phyloP scores from a whole-genome alignment of 2,888 invertebrate genomes.

The Rhagium mordax region DNA sequence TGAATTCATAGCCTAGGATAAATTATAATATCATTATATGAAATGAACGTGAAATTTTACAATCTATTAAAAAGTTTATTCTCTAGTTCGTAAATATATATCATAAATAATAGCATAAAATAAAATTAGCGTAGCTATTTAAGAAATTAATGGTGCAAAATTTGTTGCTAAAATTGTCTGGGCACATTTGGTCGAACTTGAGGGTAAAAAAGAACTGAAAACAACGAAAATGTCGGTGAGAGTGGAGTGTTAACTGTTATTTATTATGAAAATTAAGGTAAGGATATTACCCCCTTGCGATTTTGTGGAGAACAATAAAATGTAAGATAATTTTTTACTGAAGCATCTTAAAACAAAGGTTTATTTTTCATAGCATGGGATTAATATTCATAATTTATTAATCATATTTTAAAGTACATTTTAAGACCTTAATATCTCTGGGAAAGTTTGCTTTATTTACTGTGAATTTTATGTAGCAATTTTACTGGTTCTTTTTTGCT shows the following conservation, averaged over 20 bases:
- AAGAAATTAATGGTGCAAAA: conserved; percentile 23
- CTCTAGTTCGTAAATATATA: neutral
- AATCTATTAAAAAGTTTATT: no score
- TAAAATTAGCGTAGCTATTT: conserved; percentile 3
- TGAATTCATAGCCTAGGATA: no score
- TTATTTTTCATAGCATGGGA: conserved; percentile 51
- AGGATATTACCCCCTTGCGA: conserved; percentile 45
- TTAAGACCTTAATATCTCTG: conserved; percentile 45
- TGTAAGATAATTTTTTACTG: conserved; percentile 47
- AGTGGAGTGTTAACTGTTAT: conserved; percentile 38
- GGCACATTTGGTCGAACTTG: conserved; percentile 17
- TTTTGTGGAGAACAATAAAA: conserved; percentile 48
- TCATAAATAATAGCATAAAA: conserved; percentile 9
- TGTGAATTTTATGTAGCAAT: conserved; percentile 44
- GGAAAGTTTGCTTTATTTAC: conserved; percentile 49
- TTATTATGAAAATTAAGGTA: conserved; percentile 47
- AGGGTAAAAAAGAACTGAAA: conserved; percentile 18
- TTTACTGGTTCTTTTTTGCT: conserved; percentile 25
- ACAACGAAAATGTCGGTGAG: conserved; percentile 20
- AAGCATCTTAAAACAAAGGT: conserved; percentile 49
- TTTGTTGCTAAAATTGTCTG: conserved; percentile 28
- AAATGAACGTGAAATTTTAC: no score
- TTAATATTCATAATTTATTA: conserved; percentile 53
- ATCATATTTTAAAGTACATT: conserved; percentile 52
- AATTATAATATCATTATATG: no score